Evolutionary conservation across 2,797 vertebrate genomes (phyloP).

Genomic region (Alexandromys oeconomus): DNA sequence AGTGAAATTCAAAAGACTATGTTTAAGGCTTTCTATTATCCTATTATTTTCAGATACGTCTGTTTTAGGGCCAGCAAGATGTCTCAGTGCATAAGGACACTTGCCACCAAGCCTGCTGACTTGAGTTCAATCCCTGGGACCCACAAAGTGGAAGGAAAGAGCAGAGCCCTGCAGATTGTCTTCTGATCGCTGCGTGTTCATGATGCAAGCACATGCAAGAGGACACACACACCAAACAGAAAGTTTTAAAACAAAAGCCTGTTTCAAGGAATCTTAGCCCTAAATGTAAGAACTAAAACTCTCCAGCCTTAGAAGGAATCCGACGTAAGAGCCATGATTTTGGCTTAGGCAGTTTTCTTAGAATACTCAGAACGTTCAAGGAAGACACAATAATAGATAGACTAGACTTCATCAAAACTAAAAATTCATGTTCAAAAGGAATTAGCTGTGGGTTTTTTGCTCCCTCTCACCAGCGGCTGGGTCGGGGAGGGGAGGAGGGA

Average conservation of each 20-base stretch:
- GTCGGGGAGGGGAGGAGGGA: background rate
- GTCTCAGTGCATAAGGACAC: background rate
- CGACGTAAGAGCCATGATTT: background rate
- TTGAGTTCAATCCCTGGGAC: background rate
- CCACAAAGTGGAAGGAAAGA: background rate
- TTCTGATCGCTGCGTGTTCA: background rate
- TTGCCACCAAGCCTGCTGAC: background rate
- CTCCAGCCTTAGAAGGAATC: constrained; percentile 9
- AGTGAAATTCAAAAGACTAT: background rate
- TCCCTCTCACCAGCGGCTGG: background rate
- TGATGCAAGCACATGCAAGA: too few species aligned
- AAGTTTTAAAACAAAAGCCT: background rate
- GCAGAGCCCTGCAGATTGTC: background rate
- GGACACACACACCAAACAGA: background rate
- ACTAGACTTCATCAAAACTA: background rate
- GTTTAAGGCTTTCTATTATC: constrained; percentile 1
- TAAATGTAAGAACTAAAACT: constrained; percentile 23
- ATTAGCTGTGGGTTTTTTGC: background rate
- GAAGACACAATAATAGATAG: background rate
- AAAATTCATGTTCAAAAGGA: background rate
- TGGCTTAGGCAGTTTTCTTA: background rate
- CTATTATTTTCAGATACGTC: constrained; percentile 5
- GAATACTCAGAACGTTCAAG: background rate
- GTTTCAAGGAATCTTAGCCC: background rate
- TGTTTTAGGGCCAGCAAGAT: background rate